Evolutionary conservation across 2,113 vertebrate species (phyloP), one percentile per base, ranked within the genome.

Genomic region (Leucosticte australis): DNA sequence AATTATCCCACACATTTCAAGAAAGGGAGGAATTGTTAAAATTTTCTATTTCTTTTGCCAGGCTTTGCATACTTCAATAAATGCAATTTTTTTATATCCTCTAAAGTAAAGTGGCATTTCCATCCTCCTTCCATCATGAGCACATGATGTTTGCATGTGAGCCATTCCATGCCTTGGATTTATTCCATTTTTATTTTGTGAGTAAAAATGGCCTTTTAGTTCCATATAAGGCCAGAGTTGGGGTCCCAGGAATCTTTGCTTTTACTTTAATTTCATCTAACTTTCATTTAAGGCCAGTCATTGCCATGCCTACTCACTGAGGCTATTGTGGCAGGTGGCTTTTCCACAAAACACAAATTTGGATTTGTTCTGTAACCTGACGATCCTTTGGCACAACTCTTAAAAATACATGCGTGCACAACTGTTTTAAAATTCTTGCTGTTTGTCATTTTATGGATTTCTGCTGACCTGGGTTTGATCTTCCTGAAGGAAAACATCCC

Each of bases 1-100:
- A 89, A n/a, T 83, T 75, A 86, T 74, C 73, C 49, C 33, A 91
- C 33, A 44, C 31, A 37, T 77, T 89, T 80, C 31, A 91, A 84
- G 28, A 57, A 83, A 78, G 10, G 15, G 14, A 79, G 7, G 31
- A 70, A 64, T 20, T 55, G 11, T 31, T 37, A 15, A 56, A 57
- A 73, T 56, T 22, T 57, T 65, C 15, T 75, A 23, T 92, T 77
- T 56, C 10, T 88, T 92, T 83, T 0, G 0, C 24, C n/a, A 44
- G 27, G 28, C 6, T 80, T 94, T 81, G 7, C 30, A 52, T 37
- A 35, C 13, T 64, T 79, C 41, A 56, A 12, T 56, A 49, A 52
- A 92, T 71, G 4, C n/a, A 59, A 17, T 21, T 27, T 57, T 39
- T 57, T 67, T 63, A 23, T 27, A 27, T 14, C 7, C 3, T 84